Evolutionary conservation across 2,797 vertebrate species (phyloP).

Genomic region (Arctocebus calabarensis): DNA sequence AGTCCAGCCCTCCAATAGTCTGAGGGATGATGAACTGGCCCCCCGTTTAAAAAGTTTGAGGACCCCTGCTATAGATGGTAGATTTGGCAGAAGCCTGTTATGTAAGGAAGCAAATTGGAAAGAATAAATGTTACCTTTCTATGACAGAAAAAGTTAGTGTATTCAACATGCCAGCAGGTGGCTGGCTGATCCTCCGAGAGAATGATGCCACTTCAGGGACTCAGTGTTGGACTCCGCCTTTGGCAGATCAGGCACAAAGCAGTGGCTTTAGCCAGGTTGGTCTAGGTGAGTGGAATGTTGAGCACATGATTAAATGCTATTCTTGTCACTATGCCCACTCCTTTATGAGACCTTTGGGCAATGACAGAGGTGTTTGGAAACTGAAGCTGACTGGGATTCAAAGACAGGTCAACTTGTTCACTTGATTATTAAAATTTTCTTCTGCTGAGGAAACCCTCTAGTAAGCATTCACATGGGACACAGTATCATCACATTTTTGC

Average conservation of each 20-base stretch:
- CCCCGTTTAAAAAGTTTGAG: no score
- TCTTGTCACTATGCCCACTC: neutral
- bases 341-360: neutral
- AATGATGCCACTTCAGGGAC: neutral
- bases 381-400: neutral
- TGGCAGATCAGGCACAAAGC: neutral
- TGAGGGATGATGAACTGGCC: no score
- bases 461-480: neutral
- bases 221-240: neutral
- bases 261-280: neutral
- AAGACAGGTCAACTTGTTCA: neutral
- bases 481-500: neutral
- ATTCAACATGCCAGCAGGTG: neutral
- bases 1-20: no score
- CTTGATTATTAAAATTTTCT: neutral
- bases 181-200: neutral
- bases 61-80: neutral
- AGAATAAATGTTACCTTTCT: neutral
- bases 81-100: neutral
- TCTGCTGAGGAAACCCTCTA: neutral
- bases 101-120: neutral
- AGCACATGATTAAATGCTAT: neutral
- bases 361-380: neutral
- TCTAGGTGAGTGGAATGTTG: neutral
- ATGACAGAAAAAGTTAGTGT: neutral